Evolutionary conservation across 2,113 vertebrate genomes (phyloP), one percentile per base, ranked within the genome.

Genomic region (Bubalus kerabau): DNA sequence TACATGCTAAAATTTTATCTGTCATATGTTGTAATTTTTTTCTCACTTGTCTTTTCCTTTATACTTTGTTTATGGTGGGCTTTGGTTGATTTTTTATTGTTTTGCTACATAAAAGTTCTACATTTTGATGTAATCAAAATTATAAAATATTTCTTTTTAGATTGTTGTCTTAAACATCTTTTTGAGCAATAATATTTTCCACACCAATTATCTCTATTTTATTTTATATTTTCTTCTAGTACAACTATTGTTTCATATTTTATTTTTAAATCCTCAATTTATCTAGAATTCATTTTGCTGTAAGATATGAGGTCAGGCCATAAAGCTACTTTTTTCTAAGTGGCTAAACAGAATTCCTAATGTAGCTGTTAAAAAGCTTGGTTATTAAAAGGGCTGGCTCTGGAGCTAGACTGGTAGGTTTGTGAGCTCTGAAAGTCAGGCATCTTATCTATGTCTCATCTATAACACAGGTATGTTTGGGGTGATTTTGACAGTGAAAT

Each of bases 171-270:
- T 90, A 97, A 76, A 78, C 89, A 13, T 85, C 30, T n/a, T 80
- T 86, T 95, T 92, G 30, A 90, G 67, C 64, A 95, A 95, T 50
- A 95, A 88, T 3, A n/a, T 83, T 95, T 16, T 9, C 13, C 9
- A 87, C 40, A 24, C 60, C 26, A 95, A 57, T 74, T 60, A 80
- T 74, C 54, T 94, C 9, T 12, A 32, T 64, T 89, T 82, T 92
- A 91, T 60, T 95, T 90, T 90, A 28, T 64, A 89, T 87, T 83
- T 90, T 94, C 54, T 86, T 86, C 40, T 46, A 92, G 67, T 43
- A 64, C 81, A 86, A 52, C 87, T 78, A 88, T 24, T 83, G 8
- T 87, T 93, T 67, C 15, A 43, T 57, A 71, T 67, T 90, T 83
- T 87, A 74, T 30, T 90, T 94, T 87, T 80, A 96, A 95, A 60